These are phyloP conservation scores for Cinclus cinclus DNA, from an alignment of 2,113 vertebrate genomes.

Conservation along the genomic window DNA sequence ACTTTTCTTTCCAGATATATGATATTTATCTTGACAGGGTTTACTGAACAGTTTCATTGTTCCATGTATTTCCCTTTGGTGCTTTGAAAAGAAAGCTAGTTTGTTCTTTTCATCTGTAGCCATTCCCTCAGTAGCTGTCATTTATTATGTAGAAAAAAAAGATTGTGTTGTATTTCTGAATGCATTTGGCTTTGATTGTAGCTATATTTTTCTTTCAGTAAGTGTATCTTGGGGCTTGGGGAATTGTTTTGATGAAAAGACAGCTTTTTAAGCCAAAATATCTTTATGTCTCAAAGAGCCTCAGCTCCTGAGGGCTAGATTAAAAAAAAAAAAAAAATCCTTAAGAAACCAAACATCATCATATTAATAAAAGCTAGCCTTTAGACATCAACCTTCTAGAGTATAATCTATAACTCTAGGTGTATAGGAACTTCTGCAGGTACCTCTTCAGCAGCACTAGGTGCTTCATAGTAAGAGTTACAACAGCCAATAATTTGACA, in stretches of 20 bases:
- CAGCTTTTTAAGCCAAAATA: not conserved
- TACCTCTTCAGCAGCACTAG: not conserved
- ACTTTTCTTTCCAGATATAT: slow-evolving; percentile 34
- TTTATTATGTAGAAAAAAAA: slow-evolving; percentile 19
- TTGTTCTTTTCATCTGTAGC: slow-evolving; percentile 44
- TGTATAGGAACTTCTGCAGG: not conserved
- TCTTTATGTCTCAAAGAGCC: not conserved
- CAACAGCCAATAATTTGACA: not conserved
- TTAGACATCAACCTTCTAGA: not conserved
- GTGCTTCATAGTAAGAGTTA: not conserved
- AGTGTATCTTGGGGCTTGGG: not conserved
- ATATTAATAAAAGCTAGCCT: not conserved
- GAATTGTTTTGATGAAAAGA: slow-evolving; percentile 44
- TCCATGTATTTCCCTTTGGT: slow-evolving; percentile 9
- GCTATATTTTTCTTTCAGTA: slow-evolving; percentile 41
- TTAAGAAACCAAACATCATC: not conserved
- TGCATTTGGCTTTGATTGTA: not conserved
- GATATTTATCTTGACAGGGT: slow-evolving; percentile 43
- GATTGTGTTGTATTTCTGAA: not conserved
- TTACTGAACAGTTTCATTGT: slow-evolving; percentile 55
- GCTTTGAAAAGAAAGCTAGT: slow-evolving; percentile 42
- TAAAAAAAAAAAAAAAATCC: not conserved
- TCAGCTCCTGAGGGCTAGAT: not conserved
- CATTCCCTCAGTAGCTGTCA: slow-evolving; percentile 1
- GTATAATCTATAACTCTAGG: not conserved